Evolutionary conservation across 2,113 vertebrate species (phyloP), one percentile per base, ranked within the genome.

Genomic region (Apteryx owenii): DNA sequence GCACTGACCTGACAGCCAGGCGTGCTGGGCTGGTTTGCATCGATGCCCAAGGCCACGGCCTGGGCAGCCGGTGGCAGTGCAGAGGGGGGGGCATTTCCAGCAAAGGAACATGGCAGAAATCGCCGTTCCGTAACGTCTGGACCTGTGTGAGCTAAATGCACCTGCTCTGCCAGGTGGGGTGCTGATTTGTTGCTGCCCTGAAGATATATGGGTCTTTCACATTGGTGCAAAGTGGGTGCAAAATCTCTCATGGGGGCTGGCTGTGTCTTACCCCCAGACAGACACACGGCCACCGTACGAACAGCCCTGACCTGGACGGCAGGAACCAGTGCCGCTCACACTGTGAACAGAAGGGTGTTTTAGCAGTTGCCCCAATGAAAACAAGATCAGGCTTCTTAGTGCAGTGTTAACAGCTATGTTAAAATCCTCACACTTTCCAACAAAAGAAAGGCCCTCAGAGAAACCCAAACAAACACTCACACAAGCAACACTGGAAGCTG

Each of bases 391-490:
- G 85, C 82, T 79, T 88, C 96, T 97, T 95, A 97, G 94, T 90
- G 56, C 1, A 8, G 89, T 89, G 91, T 96, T 97, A 96, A 97
- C 96, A 96, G 91, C 95, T 96, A 94, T 92, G 95, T 95, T 96
- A 95, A 97, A 97, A 95, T 96, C 95, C 93, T 97, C 85, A 85
- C 96, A 93, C 96, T 97, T 97, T 96, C 93, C 94, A 97, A 93
- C 88, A 97, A 97, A 96, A 96, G 94, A 97, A 97, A 91, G 89
- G 83, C 94, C 83, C 58, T 97, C 85, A 95, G 91, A 93, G 95
- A 96, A 97, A 97, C 89, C 80, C 95, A 97, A 97, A 97, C 96
- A 97, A 97, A 95, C 94, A 95, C 89, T 97, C 93, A 79, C 75
- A 97, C 95, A 94, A 93, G 96, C 97, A 96, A 94, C 73, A 77